phyloP scores from a whole-genome alignment of 2,113 vertebrate species.

The Mormyrus lacerda region DNA sequence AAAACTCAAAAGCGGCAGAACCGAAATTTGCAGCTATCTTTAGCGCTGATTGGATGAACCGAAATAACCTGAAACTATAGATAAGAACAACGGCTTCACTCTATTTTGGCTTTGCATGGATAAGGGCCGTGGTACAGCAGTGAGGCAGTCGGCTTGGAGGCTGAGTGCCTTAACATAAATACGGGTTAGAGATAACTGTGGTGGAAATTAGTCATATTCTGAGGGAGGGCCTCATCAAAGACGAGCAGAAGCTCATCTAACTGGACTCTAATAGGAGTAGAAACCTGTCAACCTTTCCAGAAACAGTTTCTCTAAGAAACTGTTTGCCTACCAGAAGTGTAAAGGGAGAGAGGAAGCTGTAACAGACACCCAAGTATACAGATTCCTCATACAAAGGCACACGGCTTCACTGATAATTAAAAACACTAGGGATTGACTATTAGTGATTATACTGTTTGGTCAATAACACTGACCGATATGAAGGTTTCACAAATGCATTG shows the following conservation, averaged over 20 bases:
- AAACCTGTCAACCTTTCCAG: background rate
- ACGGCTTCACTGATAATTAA: background rate
- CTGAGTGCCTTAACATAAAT: background rate
- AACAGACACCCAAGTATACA: background rate
- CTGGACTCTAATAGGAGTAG: background rate
- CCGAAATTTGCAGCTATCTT: background rate
- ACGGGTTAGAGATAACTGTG: background rate
- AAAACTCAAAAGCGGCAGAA: background rate
- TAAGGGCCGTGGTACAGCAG: background rate
- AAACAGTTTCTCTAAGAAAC: background rate
- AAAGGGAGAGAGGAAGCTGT: no score
- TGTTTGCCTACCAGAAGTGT: background rate
- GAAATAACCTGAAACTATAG: background rate
- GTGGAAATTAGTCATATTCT: background rate
- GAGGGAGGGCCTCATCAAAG: background rate
- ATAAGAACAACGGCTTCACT: background rate
- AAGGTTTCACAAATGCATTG: background rate
- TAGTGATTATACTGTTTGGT: background rate
- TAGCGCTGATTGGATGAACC: background rate
- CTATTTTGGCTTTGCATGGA: background rate
- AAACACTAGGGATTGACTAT: background rate
- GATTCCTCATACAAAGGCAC: background rate
- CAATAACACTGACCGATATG: background rate
- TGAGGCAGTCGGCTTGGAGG: background rate
- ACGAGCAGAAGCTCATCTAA: background rate